A percentile compares a stretch with the other conserved stretches of the same genome.
Evolutionary conservation across 1,140 invertebrate genomes (phyloP).

Genomic region (Zaprionus ghesquierei): DNA sequence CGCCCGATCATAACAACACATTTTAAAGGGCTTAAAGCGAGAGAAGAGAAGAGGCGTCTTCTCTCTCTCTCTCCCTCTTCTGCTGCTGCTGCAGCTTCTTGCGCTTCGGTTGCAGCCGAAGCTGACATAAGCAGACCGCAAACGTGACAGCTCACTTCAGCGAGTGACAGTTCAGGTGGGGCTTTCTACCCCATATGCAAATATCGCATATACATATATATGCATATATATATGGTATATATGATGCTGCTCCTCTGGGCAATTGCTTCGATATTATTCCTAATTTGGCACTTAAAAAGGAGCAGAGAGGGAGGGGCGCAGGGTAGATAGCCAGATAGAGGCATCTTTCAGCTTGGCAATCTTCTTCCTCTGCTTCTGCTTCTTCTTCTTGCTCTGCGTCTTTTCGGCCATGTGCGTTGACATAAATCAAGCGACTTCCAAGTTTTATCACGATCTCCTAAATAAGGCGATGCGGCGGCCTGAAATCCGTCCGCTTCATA

Average conservation of each 20-base stretch:
- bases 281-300: conserved; percentile 76
- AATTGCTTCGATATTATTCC: conserved; percentile 75
- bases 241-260: conserved; percentile 13
- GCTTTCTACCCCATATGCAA: conserved; percentile 26
- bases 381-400: not conserved
- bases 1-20: conserved; percentile 80
- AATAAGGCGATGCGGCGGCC: conserved; percentile 79
- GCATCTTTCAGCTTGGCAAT: not conserved
- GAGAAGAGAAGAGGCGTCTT: conserved; percentile 8
- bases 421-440: conserved; percentile 83
- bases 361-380: not conserved
- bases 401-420: conserved; percentile 64
- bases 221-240: not conserved
- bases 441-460: conserved; percentile 83
- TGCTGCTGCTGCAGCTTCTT: not conserved
- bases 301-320: not conserved
- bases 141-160: conserved; percentile 80
- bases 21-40: conserved; percentile 77
- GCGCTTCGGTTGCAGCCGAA: conserved; percentile 62
- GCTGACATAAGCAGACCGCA: conserved; percentile 79
- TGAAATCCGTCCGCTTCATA: conserved; percentile 76
- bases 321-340: not conserved
- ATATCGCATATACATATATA: not conserved
- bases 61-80: not conserved
- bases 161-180: conserved; percentile 57